These are phyloP conservation scores for Aricia artaxerxes DNA, from an alignment of 2,888 invertebrate genomes.

Conservation along the genomic window DNA sequence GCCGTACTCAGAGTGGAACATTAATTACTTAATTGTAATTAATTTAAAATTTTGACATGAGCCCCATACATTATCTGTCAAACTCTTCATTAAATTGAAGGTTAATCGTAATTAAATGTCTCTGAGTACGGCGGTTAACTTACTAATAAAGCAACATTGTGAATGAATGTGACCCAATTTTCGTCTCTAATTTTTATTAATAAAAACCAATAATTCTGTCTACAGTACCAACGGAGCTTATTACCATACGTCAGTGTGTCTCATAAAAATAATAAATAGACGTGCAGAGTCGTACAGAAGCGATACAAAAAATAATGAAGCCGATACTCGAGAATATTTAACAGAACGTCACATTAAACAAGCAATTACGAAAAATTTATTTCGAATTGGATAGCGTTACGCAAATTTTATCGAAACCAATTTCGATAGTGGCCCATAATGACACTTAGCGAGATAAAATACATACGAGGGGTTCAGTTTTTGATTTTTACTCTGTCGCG, in stretches of 20 bases:
- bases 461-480: slow-evolving; percentile 63
- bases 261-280: slow-evolving; percentile 46
- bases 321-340: slow-evolving; percentile 47
- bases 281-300: slow-evolving; percentile 41
- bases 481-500: slow-evolving; percentile 48
- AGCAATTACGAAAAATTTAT: slow-evolving; percentile 73
- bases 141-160: slow-evolving; percentile 34
- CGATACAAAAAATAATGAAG: slow-evolving; percentile 41
- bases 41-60: too few species aligned
- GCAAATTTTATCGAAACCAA: slow-evolving; percentile 72
- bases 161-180: background rate
- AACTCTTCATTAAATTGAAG: too few species aligned
- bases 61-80: too few species aligned
- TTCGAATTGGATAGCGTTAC: slow-evolving; percentile 59
- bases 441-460: slow-evolving; percentile 65
- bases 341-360: slow-evolving; percentile 59
- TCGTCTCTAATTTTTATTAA: background rate
- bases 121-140: too few species aligned
- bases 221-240: slow-evolving; percentile 38
- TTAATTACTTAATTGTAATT: too few species aligned
- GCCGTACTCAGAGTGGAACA: too few species aligned
- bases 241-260: slow-evolving; percentile 50
- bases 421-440: slow-evolving; percentile 69
- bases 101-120: too few species aligned
- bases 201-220: background rate